Conservation (phyloP, 2,113 vertebrate species). For the Myiopsitta monachus region DNA sequence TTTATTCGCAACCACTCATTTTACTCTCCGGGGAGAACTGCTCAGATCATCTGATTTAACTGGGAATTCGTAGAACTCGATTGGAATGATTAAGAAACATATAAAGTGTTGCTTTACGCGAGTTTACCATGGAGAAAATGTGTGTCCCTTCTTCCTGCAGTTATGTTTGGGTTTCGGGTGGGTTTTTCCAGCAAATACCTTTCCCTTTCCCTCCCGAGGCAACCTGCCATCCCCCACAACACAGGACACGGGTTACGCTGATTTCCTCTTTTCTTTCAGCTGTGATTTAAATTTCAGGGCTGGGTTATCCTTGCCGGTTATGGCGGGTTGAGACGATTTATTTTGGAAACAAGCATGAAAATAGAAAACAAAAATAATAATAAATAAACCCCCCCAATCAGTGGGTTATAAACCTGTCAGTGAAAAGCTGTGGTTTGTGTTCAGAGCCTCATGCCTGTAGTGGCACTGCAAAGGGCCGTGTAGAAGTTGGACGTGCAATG, state of each 20-base stretch:
- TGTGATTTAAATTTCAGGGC: conserved; percentile 45
- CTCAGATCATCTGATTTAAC: background rate
- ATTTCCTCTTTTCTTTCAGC: background rate
- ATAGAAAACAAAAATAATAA: too few relatives aligned
- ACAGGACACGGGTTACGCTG: background rate
- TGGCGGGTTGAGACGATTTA: background rate
- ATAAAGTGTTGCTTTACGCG: background rate
- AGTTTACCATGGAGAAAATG: background rate
- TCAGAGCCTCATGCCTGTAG: background rate
- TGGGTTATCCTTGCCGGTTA: background rate
- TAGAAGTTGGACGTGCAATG: accelerated
- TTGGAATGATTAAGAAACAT: background rate
- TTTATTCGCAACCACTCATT: conserved; percentile 24
- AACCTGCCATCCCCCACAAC: background rate
- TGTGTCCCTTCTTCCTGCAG: background rate
- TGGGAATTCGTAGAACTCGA: background rate
- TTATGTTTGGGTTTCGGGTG: background rate
- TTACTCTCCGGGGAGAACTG: background rate
- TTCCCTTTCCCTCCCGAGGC: background rate
- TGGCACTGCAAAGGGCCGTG: background rate
- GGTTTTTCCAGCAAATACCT: background rate
- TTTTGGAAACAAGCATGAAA: background rate
- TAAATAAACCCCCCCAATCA: too few relatives aligned
- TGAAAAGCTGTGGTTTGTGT: background rate
- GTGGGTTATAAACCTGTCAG: background rate